Evolutionary conservation across 2,888 invertebrate species (phyloP), one percentile per base, ranked within the genome.

Genomic region (Plutella xylostella): DNA sequence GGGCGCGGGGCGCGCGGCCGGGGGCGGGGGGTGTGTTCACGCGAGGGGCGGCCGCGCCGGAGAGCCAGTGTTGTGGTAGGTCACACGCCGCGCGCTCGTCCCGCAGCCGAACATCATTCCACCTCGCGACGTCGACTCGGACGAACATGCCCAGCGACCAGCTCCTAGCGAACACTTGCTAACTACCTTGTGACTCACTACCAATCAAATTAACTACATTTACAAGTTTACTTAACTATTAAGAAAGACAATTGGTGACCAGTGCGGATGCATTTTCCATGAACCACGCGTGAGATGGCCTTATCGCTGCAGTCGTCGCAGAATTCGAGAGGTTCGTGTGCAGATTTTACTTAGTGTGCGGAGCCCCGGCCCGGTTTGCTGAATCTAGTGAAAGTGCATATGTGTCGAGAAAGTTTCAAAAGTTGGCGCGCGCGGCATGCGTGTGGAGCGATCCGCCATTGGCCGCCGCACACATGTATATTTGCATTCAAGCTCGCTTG

Each of bases 31-130:
- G 75, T 71, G 77, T 77, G 79, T 80, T 77, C 76, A 75, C 68
- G 52, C 68, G 70, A 61, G 66, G 43, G 68, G 72, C 77, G 75
- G 68, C 68, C 65, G 66, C 55, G 58, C 49, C 56, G 62, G 50
- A 56, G 56, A 63, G 74, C 69, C 78, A 79, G 87, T 88, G 85
- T 87, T 88, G 87, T 87, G 87, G 87, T 87, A 88, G 88, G 88
- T 87, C 87, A 82, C 75, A 65, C 61, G 55, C 65, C 65, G 71
- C 57, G 67, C 67, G 72, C 70, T 62, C 71, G 75, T 65, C 63
- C 60, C 61, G 68, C 65, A 62, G 63, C 58, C 56, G 46, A 51
- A 44, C 54, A 55, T 62, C 72, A 77, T 65, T 73, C 69, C 61
- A 66, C 53, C 63, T 66, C 74, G 69, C 65, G 73, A 73, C 69